Evolutionary conservation across 2,888 invertebrate species (phyloP), one percentile per base, ranked within the genome.

Genomic region (Drosophila rubida): DNA sequence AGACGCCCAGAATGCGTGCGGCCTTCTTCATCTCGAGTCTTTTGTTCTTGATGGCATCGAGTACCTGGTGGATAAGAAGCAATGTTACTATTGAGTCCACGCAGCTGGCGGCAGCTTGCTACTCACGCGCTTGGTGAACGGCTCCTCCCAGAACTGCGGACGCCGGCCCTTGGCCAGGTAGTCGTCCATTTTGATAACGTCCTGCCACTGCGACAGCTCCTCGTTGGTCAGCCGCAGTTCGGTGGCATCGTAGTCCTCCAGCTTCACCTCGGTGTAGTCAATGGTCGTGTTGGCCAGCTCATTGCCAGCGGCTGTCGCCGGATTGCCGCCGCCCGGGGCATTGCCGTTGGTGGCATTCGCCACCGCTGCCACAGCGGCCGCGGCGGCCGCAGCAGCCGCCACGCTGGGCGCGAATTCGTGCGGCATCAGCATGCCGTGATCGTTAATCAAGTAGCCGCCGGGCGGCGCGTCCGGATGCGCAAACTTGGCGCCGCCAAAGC

Each of bases 1-100:
- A 97, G 0, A 97, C 97, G 1, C 97, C 97, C 46, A 97, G 93
- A 61, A 97, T 94, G 91, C 97, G 97, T 2, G 97, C 97, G 2
- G 97, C 97, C 78, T 96, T 96, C 92, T 97, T 97, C 97, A 97
- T 97, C 92, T 97, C 97, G 89, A 97, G 92, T 93, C 97, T 97
- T 92, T 97, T 97, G 72, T 96, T 95, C 86, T 97, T 95, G 25
- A 97, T 97, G 14, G 96, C 96, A 90, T 97, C 97, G 95, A 97
- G 96, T 41, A 97, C 94, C 94, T 94, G n/a, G n/a, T n/a, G n/a
- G n/a, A n/a, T n/a, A n/a, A n/a, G n/a, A n/a, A n/a, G 19, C 19
- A 19, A 19, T n/a, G n/a, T 19, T 19, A 3, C 19, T 2, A 19
- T 19, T 3, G 19, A 1, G 3, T 19, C 19, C 19, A 19, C 19